These are phyloP conservation scores for Drosophila pseudotalamancana DNA, from an alignment of 2,888 invertebrate genomes.

Conservation along the genomic window DNA sequence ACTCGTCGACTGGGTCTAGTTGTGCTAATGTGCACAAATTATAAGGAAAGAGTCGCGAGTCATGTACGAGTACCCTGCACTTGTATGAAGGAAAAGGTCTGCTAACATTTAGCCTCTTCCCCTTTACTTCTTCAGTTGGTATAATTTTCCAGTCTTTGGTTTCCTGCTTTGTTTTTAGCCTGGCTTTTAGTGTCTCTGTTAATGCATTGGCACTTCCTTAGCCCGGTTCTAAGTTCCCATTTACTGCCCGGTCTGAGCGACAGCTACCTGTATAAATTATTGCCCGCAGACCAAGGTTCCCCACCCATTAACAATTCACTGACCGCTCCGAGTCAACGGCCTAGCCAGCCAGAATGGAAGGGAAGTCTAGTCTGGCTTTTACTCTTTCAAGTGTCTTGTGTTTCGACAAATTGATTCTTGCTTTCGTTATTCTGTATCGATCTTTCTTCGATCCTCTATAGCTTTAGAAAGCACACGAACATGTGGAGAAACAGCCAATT, in stretches of 20 bases:
- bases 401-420: conserved; percentile 50
- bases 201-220: conserved; percentile 74
- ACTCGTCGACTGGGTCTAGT: conserved; percentile 25
- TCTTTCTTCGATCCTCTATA: conserved; percentile 18
- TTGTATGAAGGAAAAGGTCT: conserved; percentile 47
- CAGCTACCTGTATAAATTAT: conserved; percentile 74
- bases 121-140: conserved; percentile 28
- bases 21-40: conserved; percentile 77
- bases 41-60: conserved; percentile 35
- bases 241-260: conserved; percentile 46
- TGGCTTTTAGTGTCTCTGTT: conserved; percentile 54
- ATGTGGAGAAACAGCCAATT: conserved; percentile 46
- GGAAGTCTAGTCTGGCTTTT: conserved; percentile 57
- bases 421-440: conserved; percentile 40
- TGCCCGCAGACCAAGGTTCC: conserved; percentile 60
- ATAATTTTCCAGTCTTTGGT: conserved; percentile 77
- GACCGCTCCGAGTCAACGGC: conserved; percentile 81
- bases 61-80: conserved; percentile 32
- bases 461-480: conserved; percentile 49
- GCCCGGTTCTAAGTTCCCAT: conserved; percentile 26
- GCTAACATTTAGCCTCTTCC: conserved; percentile 28
- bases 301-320: conserved; percentile 77
- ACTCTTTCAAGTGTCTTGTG: conserved; percentile 8
- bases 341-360: conserved; percentile 52
- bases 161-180: conserved; percentile 75